These are phyloP conservation scores for Campylomormyrus numenius DNA, from an alignment of 2,113 vertebrate genomes.

Conservation along the genomic window DNA sequence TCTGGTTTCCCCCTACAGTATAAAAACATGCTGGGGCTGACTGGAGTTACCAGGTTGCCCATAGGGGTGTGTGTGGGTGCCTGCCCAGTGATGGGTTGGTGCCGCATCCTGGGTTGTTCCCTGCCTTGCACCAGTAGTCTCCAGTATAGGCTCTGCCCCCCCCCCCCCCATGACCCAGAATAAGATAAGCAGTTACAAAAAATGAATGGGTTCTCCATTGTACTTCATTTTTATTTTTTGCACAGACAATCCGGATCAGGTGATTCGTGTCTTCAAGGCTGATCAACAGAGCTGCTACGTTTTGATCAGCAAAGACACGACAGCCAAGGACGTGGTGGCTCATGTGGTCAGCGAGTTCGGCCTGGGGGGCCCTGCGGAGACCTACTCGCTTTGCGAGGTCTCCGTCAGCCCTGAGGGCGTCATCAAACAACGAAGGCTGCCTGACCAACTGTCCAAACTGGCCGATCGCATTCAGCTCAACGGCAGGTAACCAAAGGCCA, in stretches of 20 bases:
- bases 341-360: constrained; percentile 84
- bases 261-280: constrained; percentile 89
- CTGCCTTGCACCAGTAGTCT: not conserved
- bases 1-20: not conserved
- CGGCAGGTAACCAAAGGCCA: constrained; percentile 63
- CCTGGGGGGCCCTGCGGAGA: constrained; percentile 69
- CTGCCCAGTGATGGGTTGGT: not conserved
- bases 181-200: not conserved
- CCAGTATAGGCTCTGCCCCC: not conserved
- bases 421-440: constrained; percentile 87
- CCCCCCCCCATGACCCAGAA: not conserved
- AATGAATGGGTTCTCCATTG: not conserved
- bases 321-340: constrained; percentile 86
- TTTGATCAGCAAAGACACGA: constrained; percentile 94
- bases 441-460: constrained; percentile 88
- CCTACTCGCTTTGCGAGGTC: constrained; percentile 88
- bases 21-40: not conserved
- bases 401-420: constrained; percentile 88
- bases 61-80: not conserved
- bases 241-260: constrained; percentile 90
- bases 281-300: constrained; percentile 97
- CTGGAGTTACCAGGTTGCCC: not conserved
- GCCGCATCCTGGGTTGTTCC: not conserved
- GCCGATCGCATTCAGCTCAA: constrained; percentile 94
- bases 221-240: not conserved